phyloP scores from a whole-genome alignment of 1,140 invertebrate genomes.

The Lerema accius region DNA sequence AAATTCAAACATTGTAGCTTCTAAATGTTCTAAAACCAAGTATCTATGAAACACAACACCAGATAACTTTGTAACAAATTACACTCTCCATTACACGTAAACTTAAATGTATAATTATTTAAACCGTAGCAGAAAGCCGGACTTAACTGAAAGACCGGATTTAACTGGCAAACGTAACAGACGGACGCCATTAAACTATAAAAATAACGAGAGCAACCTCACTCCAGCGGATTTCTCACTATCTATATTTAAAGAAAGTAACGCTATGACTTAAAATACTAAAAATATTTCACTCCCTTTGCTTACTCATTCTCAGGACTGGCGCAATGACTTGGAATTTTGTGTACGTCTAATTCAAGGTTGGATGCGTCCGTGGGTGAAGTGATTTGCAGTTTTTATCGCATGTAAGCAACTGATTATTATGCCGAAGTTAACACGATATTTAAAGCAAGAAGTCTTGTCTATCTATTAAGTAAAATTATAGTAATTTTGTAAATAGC shows the following conservation, averaged over 20 bases:
- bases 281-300: neutral
- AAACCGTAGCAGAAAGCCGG: neutral
- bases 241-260: slow-evolving; percentile 17
- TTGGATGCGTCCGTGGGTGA: neutral
- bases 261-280: slow-evolving; percentile 3
- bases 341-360: neutral
- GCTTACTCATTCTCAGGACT: neutral
- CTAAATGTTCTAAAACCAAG: too few relatives aligned
- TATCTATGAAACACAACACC: too few relatives aligned
- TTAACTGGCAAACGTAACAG: neutral
- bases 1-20: too few relatives aligned
- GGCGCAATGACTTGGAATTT: neutral
- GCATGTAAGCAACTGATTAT: too few relatives aligned
- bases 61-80: too few relatives aligned
- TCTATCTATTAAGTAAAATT: too few relatives aligned
- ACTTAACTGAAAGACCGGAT: neutral
- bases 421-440: too few relatives aligned
- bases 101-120: neutral
- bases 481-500: too few relatives aligned
- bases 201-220: neutral
- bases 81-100: neutral
- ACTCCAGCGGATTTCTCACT: neutral
- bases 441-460: too few relatives aligned
- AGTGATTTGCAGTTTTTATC: slow-evolving; percentile 5
- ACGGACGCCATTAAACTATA: slow-evolving; percentile 12